These are phyloP conservation scores for Syritta pipiens DNA, from an alignment of 2,888 invertebrate genomes.

Conservation along the genomic window DNA sequence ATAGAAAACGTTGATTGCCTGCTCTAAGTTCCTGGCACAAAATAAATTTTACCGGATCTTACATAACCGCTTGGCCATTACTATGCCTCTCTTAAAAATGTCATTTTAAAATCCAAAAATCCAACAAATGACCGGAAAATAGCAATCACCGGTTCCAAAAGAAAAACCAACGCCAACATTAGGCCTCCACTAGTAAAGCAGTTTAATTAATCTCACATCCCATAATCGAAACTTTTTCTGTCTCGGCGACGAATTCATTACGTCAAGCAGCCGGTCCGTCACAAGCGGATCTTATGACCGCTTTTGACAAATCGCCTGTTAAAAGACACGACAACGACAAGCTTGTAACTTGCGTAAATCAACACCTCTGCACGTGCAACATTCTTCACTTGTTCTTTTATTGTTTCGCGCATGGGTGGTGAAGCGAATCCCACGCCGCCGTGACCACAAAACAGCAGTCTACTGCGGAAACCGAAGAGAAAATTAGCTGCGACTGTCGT, in stretches of 20 bases:
- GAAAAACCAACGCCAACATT: constrained; percentile 10
- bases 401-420: constrained; percentile 43
- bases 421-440: constrained; percentile 36
- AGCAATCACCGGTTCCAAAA: neutral
- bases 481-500: constrained; percentile 22
- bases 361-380: constrained; percentile 61
- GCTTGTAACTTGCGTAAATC: constrained; percentile 21
- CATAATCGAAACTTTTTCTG: constrained; percentile 37
- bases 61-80: neutral
- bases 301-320: constrained; percentile 27
- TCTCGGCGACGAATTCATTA: constrained; percentile 13
- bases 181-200: too few relatives aligned
- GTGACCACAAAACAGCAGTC: neutral
- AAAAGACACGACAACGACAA: neutral
- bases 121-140: constrained; percentile 1
- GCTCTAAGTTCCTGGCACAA: too few relatives aligned
- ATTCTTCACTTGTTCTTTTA: constrained; percentile 15
- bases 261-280: constrained; percentile 11
- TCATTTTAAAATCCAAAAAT: neutral
- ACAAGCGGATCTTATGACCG: constrained; percentile 19
- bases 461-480: constrained; percentile 25
- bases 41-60: constrained; percentile 8
- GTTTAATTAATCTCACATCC: constrained; percentile 15
- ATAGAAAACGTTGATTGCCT: too few relatives aligned
- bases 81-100: neutral